Percentiles rank a stretch among this genome's conserved stretches.
These are phyloP conservation scores for Syrmaticus mikado DNA, from an alignment of 2,113 vertebrate species.

Conservation along the genomic window DNA sequence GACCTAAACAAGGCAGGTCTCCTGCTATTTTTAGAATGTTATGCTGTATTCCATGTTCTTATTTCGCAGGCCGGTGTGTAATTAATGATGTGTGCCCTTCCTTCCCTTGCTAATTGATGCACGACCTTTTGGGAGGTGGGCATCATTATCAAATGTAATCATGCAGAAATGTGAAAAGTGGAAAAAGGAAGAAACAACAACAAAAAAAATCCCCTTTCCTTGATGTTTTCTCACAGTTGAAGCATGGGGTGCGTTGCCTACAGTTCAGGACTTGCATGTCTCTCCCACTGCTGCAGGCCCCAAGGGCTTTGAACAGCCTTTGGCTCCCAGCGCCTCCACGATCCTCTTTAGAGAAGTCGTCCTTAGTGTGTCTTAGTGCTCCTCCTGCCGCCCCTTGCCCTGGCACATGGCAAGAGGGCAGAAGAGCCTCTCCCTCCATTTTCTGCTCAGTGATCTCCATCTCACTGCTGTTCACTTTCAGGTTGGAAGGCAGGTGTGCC, in stretches of 20 bases:
- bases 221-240: not conserved
- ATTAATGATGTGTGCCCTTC: conserved; percentile 33
- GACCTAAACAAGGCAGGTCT: conserved; percentile 14
- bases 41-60: not conserved
- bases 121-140: conserved; percentile 21
- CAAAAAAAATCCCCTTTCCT: not conserved
- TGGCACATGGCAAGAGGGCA: conserved; percentile 48
- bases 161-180: not conserved
- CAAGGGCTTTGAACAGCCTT: not conserved
- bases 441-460: conserved; percentile 55
- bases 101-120: conserved; percentile 28
- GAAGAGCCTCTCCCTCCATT: conserved; percentile 48
- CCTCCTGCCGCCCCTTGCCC: conserved; percentile 36
- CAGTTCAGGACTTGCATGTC: not conserved
- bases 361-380: conserved; percentile 13
- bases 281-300: not conserved
- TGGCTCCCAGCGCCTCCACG: not conserved
- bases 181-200: not conserved
- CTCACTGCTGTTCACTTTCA: not conserved
- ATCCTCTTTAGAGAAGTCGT: not conserved
- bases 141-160: conserved; percentile 17
- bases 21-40: conserved; percentile 12
- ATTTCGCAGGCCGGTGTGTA: not conserved
- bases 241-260: not conserved
- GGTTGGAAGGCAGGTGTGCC: conserved; percentile 25